A percentile compares a stretch with the other conserved stretches of the same genome.
These are phyloP conservation scores for Hirtodrosophila trivittata DNA, from an alignment of 2,888 invertebrate genomes.

Conservation along the genomic window DNA sequence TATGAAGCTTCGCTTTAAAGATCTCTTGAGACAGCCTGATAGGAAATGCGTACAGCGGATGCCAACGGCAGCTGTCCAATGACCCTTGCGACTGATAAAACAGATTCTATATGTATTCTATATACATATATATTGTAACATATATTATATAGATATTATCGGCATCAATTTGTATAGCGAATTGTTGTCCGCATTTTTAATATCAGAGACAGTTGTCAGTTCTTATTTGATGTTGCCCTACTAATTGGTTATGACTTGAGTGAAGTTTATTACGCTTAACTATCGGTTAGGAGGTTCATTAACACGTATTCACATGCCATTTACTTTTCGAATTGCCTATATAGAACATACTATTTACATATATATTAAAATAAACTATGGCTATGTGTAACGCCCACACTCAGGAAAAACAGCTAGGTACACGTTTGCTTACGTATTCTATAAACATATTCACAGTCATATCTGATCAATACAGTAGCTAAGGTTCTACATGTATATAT, in stretches of 20 bases:
- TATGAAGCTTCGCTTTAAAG: background rate
- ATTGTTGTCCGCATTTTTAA: too few relatives aligned
- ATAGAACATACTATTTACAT: slow-evolving; percentile 1
- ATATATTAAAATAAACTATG: too few relatives aligned
- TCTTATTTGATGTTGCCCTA: slow-evolving; percentile 1
- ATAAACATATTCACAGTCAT: slow-evolving; percentile 10
- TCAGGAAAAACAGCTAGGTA: slow-evolving; percentile 1
- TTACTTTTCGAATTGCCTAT: slow-evolving; percentile 4
- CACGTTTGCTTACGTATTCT: background rate
- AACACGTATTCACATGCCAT: slow-evolving; percentile 48
- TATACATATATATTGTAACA: slow-evolving; percentile 1
- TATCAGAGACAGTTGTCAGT: slow-evolving; percentile 19
- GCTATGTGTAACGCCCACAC: too few relatives aligned
- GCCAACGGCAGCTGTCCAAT: too few relatives aligned
- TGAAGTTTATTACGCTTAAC: slow-evolving; percentile 38
- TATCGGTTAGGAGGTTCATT: slow-evolving; percentile 36
- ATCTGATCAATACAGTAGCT: too few relatives aligned
- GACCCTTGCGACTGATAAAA: slow-evolving; percentile 41
- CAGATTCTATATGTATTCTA: too few relatives aligned
- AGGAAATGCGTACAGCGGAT: slow-evolving; percentile 34
- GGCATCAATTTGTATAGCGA: too few relatives aligned
- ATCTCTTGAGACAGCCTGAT: slow-evolving; percentile 16
- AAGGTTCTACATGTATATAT: slow-evolving; percentile 19
- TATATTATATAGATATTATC: background rate
- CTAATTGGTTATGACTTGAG: slow-evolving; percentile 9